Base-by-base conservation (phyloP, 2,888 invertebrate species). In the Cerceris ruficornis region DNA sequence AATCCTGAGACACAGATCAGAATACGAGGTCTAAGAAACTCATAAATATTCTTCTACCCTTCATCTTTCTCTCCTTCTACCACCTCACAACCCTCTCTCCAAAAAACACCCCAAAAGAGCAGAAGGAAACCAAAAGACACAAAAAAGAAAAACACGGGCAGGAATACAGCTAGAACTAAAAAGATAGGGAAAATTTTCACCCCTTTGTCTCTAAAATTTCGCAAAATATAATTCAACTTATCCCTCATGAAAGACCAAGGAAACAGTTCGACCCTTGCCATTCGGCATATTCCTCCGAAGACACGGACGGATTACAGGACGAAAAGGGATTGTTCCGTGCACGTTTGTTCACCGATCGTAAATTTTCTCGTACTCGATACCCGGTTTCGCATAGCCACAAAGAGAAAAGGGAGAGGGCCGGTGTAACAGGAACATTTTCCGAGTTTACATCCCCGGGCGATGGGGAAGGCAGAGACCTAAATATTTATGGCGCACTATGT, bases 401-500 rank as follows among this genome's bases (percentile, higher is more conserved):
- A 46, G 58, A 54, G 55, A 69, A 60, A 59, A 49, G 28, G 42
- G 17, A 15, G 17, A 50, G 50, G 50, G 42, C 7, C 14, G 14
- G 9, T 15, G 7, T 9, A 49, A 64, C 39, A 55, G n/a, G 59
- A 57, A 70, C 41, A 17, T 61, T 72, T 54, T 50, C 54, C 65
- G 66, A 50, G 50, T 50, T 50, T 50, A 42, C 62, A 49, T 72
- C 49, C 15, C 41, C 39, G 57, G 46, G 42, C 57, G 7, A 14
- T 43, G 15, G n/a, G 17, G 54, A 59, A 49, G 42, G 41, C 6
- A 54, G 62, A 43, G 49, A 68, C 59, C 81, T 80, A 87, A 84
- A 86, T 87, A 88, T 87, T 87, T 85, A 87, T 80, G 75, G 61
- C 66, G 66, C 59, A 54, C 73, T 69, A 71, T 64, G 75, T 87